Base-by-base conservation (phyloP, 2,888 invertebrate genomes). In the Spodoptera littoralis region DNA sequence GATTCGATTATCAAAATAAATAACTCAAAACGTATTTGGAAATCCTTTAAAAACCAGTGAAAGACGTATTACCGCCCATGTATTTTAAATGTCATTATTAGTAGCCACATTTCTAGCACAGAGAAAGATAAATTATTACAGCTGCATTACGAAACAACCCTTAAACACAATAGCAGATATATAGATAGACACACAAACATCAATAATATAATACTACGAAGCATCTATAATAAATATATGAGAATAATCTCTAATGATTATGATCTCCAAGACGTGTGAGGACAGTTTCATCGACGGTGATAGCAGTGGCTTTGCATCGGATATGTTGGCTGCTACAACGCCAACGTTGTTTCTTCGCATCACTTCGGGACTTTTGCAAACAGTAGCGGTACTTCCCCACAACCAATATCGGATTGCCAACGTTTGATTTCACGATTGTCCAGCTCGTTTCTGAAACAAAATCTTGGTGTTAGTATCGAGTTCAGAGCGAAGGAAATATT, bases 371-470 rank as follows among this genome's bases (percentile, higher is more conserved):
- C 4, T 60, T 74, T 57, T 80, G 82, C 27, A 76, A 47, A 11
- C 79, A 82, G 66, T 82, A 87, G 0, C 79, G 82, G 63, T 83
- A 86, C 0, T 81, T 85, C 0, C 74, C 65, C 3, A 83, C 56
- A n/a, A 79, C 70, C 24, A 87, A 66, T 6, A 86, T 60, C 6
- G 77, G 74, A 24, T 83, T 84, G 0, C 87, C 87, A 42, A 74
- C 76, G 13, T 61, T 65, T 0, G 86, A 85, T n/a, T 48, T 65
- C 8, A 70, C 71, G 12, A 69, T 64, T 12, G 22, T 57, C 58
- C 52, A 75, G 9, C 18, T 42, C 2, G 45, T 56, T 12, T 24
- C 64, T 70, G 48, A 48, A 64, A 74, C 18, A 60, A 44, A 22
- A 47, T 1, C 8, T 11, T 22, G 6, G 3, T 30, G 1, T 70